phyloP scores from a whole-genome alignment of 92 coral and sea anemone species.

The Micromussa lordhowensis region DNA sequence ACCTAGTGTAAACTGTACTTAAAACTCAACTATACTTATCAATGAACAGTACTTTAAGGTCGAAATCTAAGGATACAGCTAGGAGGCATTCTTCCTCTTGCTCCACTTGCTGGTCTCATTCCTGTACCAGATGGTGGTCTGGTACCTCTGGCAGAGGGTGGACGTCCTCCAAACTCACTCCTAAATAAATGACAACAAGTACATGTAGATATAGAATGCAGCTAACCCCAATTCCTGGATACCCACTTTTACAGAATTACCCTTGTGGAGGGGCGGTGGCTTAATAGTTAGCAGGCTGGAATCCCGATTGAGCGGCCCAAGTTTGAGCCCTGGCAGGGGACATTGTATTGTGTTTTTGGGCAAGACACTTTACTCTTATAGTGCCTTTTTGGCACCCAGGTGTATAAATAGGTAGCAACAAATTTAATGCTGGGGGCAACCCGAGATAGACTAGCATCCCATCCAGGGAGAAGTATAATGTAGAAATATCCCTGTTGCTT shows the following conservation, averaged over 20 bases:
- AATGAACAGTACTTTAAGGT: neutral
- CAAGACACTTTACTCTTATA: too few relatives aligned
- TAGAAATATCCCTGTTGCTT: too few relatives aligned
- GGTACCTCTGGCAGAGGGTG: constrained; percentile 50
- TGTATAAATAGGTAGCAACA: too few relatives aligned
- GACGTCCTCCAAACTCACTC: constrained; percentile 57
- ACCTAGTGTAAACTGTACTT: neutral
- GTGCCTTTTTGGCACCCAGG: too few relatives aligned
- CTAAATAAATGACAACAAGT: neutral
- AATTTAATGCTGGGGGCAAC: too few relatives aligned
- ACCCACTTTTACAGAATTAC: neutral
- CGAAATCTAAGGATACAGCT: constrained; percentile 77
- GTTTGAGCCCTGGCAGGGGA: too few relatives aligned
- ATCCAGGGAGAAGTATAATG: too few relatives aligned
- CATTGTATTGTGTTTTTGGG: too few relatives aligned
- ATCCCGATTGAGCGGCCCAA: too few relatives aligned
- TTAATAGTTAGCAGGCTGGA: too few relatives aligned
- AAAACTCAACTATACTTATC: neutral
- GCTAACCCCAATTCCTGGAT: neutral
- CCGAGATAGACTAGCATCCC: too few relatives aligned
- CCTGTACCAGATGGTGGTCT: constrained; percentile 73
- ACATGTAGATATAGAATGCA: neutral
- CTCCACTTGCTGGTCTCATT: constrained; percentile 82
- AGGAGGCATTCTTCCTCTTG: constrained; percentile 78
- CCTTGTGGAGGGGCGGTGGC: too few relatives aligned